phyloP scores from a whole-genome alignment of 2,797 vertebrate species.

The Trematomus bernacchii region DNA sequence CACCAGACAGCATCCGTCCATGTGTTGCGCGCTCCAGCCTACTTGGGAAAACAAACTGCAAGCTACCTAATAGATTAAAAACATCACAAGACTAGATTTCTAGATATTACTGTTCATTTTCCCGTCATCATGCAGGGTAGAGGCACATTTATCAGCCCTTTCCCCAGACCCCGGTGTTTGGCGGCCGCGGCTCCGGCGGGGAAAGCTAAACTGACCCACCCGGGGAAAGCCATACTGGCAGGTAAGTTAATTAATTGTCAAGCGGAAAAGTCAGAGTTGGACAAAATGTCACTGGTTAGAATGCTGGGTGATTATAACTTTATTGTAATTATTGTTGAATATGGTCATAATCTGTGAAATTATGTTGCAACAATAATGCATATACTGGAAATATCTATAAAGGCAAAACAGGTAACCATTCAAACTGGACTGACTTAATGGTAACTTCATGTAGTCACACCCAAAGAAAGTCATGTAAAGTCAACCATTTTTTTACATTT shows the following conservation, averaged over 20 bases:
- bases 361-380: not conserved
- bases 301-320: not conserved
- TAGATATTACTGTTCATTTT: not conserved
- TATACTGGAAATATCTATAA: not conserved
- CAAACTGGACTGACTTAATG: not conserved
- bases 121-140: slow-evolving; percentile 76
- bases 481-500: not conserved
- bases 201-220: slow-evolving; percentile 93
- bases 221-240: slow-evolving; percentile 96
- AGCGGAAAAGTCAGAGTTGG: not conserved
- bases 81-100: not conserved
- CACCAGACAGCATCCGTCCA: slow-evolving; percentile 30
- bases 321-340: not conserved
- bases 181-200: slow-evolving; percentile 88
- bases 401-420: not conserved
- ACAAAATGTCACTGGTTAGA: not conserved
- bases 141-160: slow-evolving; percentile 59
- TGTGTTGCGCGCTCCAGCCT: slow-evolving; percentile 49
- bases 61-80: not conserved
- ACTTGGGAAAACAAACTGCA: not conserved
- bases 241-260: slow-evolving; percentile 78
- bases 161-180: slow-evolving; percentile 79
- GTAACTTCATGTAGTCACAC: not conserved
- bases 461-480: no score
- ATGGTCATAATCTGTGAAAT: not conserved